phyloP scores from a whole-genome alignment of 2,113 vertebrate species.

The Electrona antarctica region DNA sequence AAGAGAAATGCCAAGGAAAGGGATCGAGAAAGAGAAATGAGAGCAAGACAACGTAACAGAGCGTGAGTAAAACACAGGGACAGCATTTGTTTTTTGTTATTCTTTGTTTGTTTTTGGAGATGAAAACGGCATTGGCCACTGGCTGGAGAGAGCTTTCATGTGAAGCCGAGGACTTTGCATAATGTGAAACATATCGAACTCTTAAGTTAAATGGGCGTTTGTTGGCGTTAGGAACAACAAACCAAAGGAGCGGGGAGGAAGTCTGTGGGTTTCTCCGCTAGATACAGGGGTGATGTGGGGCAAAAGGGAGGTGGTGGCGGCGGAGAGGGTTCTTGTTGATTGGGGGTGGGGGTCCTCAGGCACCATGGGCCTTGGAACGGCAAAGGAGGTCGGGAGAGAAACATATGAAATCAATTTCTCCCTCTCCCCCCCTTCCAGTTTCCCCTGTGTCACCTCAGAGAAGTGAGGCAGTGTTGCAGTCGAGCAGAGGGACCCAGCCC shows the following conservation, averaged over 20 bases:
- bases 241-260: slow-evolving; percentile 71
- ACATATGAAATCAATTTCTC: slow-evolving; percentile 81
- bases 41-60: not conserved
- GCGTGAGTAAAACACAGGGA: slow-evolving; percentile 39
- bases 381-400: slow-evolving; percentile 47
- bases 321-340: slow-evolving; percentile 53
- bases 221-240: slow-evolving; percentile 73
- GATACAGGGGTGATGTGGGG: slow-evolving; percentile 50
- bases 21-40: not conserved
- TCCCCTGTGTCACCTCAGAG: slow-evolving; percentile 76
- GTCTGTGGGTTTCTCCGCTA: slow-evolving; percentile 72
- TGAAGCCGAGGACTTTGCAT: slow-evolving; percentile 24
- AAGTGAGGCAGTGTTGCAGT: slow-evolving; percentile 71
- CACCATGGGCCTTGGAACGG: slow-evolving; percentile 30
- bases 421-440: slow-evolving; percentile 32
- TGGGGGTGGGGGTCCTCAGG: slow-evolving; percentile 20
- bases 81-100: slow-evolving; percentile 5
- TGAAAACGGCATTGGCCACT: slow-evolving; percentile 2
- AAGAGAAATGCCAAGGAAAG: no score
- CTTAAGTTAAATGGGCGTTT: slow-evolving; percentile 62
- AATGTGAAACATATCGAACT: slow-evolving; percentile 60
- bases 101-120: not conserved
- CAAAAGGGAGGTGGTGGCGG: not conserved
- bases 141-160: slow-evolving; percentile 21
- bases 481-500: slow-evolving; percentile 60